Percentiles rank a stretch among this genome's conserved stretches.
Evolutionary conservation across 2,113 vertebrate genomes (phyloP).

Genomic region (Melanocharis versteri): DNA sequence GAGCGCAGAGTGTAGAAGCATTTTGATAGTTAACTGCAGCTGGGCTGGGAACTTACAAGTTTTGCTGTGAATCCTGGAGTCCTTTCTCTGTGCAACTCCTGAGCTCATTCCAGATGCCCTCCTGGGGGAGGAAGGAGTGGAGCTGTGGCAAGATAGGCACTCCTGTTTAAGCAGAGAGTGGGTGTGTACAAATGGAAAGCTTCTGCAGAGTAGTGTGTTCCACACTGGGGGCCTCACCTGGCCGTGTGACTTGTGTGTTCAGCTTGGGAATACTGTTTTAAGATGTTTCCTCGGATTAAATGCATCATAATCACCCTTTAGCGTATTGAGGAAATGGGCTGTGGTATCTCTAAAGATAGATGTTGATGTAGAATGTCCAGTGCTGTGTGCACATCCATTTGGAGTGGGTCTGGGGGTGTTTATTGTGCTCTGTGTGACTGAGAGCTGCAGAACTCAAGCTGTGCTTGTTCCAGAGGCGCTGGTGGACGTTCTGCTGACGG

Average conservation of each 20-base stretch:
- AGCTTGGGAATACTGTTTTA: background rate
- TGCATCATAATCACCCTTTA: background rate
- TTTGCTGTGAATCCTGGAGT: background rate
- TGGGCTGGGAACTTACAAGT: accelerated
- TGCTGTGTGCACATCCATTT: background rate
- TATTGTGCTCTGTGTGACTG: background rate
- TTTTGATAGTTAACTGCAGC: background rate
- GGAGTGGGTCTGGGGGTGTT: background rate
- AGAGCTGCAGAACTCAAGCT: background rate
- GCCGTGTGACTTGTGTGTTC: background rate
- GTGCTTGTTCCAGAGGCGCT: slow-evolving; percentile 77
- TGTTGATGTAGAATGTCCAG: background rate
- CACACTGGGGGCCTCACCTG: background rate
- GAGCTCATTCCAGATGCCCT: background rate
- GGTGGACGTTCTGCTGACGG: slow-evolving; percentile 79
- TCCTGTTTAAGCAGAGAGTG: background rate
- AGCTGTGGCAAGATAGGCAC: background rate
- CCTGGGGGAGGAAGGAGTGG: background rate
- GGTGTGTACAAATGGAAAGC: background rate
- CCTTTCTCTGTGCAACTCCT: background rate
- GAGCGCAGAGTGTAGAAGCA: background rate
- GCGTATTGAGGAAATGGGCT: background rate
- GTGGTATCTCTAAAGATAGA: background rate
- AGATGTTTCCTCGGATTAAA: background rate
- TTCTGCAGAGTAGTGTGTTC: background rate